Conservation (phyloP, 1,140 invertebrate species). For the Dendrolimus punctatus region DNA sequence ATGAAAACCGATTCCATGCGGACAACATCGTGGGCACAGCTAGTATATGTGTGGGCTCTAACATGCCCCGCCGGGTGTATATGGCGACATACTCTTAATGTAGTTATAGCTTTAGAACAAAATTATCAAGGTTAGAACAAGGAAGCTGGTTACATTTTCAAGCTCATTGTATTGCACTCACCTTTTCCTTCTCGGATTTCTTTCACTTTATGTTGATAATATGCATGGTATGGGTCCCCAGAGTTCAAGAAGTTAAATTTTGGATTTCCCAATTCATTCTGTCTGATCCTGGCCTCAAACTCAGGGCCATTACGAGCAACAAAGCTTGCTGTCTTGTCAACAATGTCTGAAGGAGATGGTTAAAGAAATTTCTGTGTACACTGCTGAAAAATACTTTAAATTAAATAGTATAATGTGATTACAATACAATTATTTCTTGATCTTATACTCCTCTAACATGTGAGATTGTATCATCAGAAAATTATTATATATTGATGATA, state of each 20-base stretch:
- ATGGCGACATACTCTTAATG: no score
- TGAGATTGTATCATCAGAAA: no score
- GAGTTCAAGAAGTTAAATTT: conserved; percentile 98
- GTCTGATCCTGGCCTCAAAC: conserved; percentile 96
- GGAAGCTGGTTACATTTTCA: no score
- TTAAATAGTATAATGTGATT: not conserved
- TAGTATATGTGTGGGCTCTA: no score
- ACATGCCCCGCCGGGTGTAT: no score
- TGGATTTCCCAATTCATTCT: conserved; percentile 97
- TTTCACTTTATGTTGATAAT: conserved; percentile 98
- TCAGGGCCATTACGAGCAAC: conserved; percentile 98
- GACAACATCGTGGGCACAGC: no score
- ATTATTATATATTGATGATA: no score
- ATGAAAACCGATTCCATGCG: no score
- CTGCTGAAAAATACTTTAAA: conserved; percentile 5
- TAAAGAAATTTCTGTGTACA: conserved; percentile 36
- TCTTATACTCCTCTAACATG: no score
- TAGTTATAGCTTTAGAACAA: no score
- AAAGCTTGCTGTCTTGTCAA: conserved; percentile 98
- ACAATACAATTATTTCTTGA: not conserved
- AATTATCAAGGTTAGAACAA: no score
- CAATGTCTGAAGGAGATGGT: conserved; percentile 85
- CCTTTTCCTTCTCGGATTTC: conserved; percentile 95
- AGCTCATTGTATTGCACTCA: conserved; percentile 30
- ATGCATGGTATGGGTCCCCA: conserved; percentile 98